Percentiles rank a stretch among this genome's conserved stretches.
Conservation (phyloP, 2,888 invertebrate species). For the Desoria tigrina region DNA sequence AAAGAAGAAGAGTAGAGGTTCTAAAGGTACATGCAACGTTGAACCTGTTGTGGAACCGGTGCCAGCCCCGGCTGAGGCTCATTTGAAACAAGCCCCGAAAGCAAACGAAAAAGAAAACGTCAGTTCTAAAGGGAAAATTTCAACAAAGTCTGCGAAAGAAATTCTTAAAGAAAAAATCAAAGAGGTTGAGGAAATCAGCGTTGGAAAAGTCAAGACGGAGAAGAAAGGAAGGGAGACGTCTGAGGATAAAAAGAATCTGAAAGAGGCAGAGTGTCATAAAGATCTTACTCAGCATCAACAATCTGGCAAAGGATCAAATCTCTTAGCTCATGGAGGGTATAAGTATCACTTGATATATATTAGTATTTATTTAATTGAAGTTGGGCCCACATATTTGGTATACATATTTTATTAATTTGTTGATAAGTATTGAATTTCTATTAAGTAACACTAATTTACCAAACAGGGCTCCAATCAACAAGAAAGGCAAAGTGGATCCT, state of each 20-base stretch:
- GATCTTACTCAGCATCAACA: background rate
- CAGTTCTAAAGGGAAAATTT: background rate
- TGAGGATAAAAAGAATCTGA: slow-evolving; percentile 9
- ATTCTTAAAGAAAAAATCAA: slow-evolving; percentile 37
- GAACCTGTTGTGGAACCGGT: slow-evolving; percentile 20
- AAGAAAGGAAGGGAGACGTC: slow-evolving; percentile 15
- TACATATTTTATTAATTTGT: too few species aligned
- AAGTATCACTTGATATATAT: too few species aligned
- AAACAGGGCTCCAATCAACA: slow-evolving; percentile 37
- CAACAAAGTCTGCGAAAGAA: slow-evolving; percentile 33
- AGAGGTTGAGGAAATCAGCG: slow-evolving; percentile 22
- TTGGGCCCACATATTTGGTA: background rate
- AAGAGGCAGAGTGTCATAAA: slow-evolving; percentile 4
- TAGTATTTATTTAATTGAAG: background rate
- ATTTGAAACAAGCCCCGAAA: background rate
- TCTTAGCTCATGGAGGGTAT: too few species aligned
- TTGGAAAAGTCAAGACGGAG: slow-evolving; percentile 18
- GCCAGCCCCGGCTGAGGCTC: slow-evolving; percentile 30
- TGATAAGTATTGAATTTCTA: too few species aligned
- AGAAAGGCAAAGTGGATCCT: slow-evolving; percentile 9
- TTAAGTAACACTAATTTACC: too few species aligned
- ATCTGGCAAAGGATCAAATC: too few species aligned
- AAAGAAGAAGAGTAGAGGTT: slow-evolving; percentile 64
- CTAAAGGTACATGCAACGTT: slow-evolving; percentile 53
- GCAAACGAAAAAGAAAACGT: background rate